Conservation (phyloP, 2,113 vertebrate genomes). For the Pelusios castaneus region DNA sequence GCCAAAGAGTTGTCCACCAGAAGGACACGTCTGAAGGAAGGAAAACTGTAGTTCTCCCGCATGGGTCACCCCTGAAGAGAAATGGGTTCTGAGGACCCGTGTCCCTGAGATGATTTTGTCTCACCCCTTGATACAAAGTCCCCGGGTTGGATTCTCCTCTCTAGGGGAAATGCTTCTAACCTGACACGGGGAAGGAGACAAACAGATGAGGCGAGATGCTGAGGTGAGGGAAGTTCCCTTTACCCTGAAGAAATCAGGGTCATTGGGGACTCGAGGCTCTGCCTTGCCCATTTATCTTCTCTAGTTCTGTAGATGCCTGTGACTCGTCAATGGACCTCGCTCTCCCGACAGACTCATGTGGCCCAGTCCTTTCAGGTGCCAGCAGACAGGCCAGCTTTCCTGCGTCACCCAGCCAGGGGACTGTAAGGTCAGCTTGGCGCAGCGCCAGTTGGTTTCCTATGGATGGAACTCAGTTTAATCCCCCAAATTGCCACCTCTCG, state of each 20-base stretch:
- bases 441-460: neutral
- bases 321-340: neutral
- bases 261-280: neutral
- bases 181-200: too few relatives aligned
- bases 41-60: too few relatives aligned
- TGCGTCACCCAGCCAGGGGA: neutral
- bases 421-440: neutral
- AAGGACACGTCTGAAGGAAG: too few relatives aligned
- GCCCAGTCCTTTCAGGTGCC: neutral
- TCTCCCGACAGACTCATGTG: neutral
- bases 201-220: neutral
- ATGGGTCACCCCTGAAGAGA: too few relatives aligned
- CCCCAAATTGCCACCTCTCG: neutral
- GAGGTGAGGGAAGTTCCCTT: neutral
- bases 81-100: too few relatives aligned
- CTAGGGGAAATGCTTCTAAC: neutral
- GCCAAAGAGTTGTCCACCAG: too few relatives aligned
- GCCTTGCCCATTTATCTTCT: neutral
- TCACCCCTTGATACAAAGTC: neutral
- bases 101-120: too few relatives aligned
- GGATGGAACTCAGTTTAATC: slow-evolving; percentile 19
- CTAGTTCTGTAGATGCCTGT: neutral
- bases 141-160: neutral
- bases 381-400: neutral
- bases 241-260: neutral